Evolutionary conservation across 2,797 vertebrate species (phyloP).

Genomic region (Rhinella marina): DNA sequence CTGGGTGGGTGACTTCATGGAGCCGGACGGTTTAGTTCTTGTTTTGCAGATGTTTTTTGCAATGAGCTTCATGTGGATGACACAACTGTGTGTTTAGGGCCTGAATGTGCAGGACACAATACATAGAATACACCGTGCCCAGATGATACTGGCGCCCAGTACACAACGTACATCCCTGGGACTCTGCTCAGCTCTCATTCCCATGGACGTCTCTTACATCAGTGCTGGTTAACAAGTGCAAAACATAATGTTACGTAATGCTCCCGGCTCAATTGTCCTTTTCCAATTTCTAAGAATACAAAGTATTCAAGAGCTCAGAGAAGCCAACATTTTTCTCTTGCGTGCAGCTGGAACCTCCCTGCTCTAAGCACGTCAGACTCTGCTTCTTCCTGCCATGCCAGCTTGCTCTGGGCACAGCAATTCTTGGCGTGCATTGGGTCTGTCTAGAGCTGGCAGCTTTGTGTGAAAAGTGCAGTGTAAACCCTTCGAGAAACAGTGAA

Average conservation of each 20-base stretch:
- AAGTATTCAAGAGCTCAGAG: conserved; percentile 31
- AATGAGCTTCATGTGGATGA: background rate
- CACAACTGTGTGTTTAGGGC: background rate
- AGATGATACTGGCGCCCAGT: background rate
- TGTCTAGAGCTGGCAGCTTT: conserved; percentile 20
- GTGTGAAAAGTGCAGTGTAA: conserved; percentile 18
- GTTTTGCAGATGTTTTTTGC: background rate
- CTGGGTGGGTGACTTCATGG: background rate
- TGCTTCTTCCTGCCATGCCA: conserved; percentile 32
- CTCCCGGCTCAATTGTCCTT: conserved; percentile 44
- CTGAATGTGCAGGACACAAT: background rate
- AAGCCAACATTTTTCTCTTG: conserved; percentile 42
- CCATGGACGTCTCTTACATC: conserved; percentile 50
- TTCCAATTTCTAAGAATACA: conserved; percentile 57
- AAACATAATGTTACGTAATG: conserved; percentile 56
- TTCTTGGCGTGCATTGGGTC: conserved; percentile 22
- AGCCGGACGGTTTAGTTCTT: background rate
- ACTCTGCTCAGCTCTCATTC: conserved; percentile 15
- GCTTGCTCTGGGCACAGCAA: conserved; percentile 30
- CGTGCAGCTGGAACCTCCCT: conserved; percentile 14
- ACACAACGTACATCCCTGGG: conserved; percentile 2
- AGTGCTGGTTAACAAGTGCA: conserved; percentile 26
- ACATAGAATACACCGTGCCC: background rate
- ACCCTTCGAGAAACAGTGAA: background rate
- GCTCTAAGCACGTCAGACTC: conserved; percentile 33